These are phyloP conservation scores for Cyphomyrmex costatus DNA, from an alignment of 1,140 invertebrate species.

Conservation along the genomic window DNA sequence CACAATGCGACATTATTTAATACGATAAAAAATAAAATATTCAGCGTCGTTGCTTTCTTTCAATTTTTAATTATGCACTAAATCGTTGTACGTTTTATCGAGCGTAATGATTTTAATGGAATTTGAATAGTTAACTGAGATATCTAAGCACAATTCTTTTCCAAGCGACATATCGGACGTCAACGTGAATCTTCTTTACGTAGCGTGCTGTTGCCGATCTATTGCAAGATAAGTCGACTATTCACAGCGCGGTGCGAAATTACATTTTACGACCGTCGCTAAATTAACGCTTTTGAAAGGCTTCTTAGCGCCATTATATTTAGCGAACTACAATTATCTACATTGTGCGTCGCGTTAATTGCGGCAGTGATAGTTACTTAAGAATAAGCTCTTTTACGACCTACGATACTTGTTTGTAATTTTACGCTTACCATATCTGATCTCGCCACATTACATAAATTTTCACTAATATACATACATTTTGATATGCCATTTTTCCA, in stretches of 20 bases:
- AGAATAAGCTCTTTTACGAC: neutral
- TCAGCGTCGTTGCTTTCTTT: neutral
- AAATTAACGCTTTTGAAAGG: slow-evolving; percentile 29
- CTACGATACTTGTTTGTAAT: neutral
- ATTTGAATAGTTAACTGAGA: neutral
- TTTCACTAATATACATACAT: neutral
- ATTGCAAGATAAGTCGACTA: slow-evolving; percentile 21
- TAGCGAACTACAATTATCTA: slow-evolving; percentile 7
- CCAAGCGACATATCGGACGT: neutral
- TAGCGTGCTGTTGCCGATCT: neutral
- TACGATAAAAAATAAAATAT: slow-evolving; percentile 7
- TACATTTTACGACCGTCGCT: slow-evolving; percentile 25
- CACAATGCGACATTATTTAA: neutral
- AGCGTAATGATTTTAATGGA: neutral
- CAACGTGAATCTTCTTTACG: neutral
- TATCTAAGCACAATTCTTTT: neutral
- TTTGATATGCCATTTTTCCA: neutral
- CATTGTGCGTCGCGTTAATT: neutral
- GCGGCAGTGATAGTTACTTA: neutral
- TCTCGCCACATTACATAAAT: neutral
- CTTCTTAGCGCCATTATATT: slow-evolving; percentile 2
- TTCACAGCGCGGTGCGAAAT: slow-evolving; percentile 2
- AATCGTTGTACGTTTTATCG: neutral
- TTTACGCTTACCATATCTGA: neutral
- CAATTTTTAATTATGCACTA: neutral